Evolutionary conservation across 2,888 invertebrate species (phyloP).

Genomic region (Drosophila colorata): DNA sequence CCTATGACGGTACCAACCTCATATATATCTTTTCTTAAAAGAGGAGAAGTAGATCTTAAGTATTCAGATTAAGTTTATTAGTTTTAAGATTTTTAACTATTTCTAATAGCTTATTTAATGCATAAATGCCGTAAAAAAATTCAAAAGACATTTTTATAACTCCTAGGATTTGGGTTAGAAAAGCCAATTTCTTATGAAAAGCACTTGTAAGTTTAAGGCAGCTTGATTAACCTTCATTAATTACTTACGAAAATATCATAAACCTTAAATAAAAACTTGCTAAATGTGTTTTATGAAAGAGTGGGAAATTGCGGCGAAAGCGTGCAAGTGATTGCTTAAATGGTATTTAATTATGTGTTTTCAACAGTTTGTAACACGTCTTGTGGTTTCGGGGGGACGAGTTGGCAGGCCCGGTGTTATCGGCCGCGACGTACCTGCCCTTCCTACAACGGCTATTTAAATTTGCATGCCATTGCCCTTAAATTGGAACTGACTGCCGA

Average conservation of each 20-base stretch:
- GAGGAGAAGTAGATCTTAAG: slow-evolving; percentile 9
- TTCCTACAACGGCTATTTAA: no score
- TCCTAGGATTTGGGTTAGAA: slow-evolving; percentile 49
- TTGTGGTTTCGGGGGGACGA: no score
- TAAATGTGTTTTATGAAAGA: slow-evolving; percentile 88
- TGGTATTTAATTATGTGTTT: no score
- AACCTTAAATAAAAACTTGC: slow-evolving; percentile 13
- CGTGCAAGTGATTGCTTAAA: no score
- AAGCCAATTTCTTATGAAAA: slow-evolving; percentile 40
- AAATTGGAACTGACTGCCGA: no score
- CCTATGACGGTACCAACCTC: not conserved
- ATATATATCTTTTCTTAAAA: slow-evolving; percentile 11
- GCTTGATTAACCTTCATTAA: slow-evolving; percentile 32
- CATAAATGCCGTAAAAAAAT: slow-evolving; percentile 41
- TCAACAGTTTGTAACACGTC: no score
- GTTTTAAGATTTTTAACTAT: slow-evolving; percentile 67
- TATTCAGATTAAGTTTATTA: slow-evolving; percentile 46
- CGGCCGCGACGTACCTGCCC: no score
- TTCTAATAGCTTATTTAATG: slow-evolving; percentile 68
- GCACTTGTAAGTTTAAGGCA: slow-evolving; percentile 47
- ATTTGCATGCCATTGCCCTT: no score
- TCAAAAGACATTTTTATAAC: slow-evolving; percentile 45
- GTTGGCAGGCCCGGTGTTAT: no score
- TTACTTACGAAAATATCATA: slow-evolving; percentile 33
- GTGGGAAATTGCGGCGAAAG: no score